Base-by-base conservation (phyloP, 1,140 invertebrate species). In the Planococcus citri region DNA sequence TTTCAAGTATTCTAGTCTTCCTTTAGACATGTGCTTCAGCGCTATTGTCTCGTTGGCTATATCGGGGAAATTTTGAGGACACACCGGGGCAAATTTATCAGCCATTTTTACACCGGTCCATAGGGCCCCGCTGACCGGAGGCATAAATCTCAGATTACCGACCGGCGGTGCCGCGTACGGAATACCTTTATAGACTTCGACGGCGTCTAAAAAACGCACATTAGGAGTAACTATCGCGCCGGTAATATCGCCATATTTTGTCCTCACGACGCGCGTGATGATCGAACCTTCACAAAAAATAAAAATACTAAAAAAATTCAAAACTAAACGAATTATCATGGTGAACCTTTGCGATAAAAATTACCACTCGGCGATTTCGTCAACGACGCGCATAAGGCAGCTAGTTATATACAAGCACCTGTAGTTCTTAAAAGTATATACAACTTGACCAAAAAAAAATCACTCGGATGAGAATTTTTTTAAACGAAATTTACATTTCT, bases 131-230 rank as follows among this genome's bases (percentile, higher is more conserved):
- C 89, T 93, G 0, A 94, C 92, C 9, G 94, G 93, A 9, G 94
- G 93, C 92, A 97, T 96, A 76, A 97, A 96, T 38, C 95, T 82
- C 25, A 97, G 81, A 68, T 87, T 87, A 14, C 92, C 93, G 0
- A 91, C 82, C 4, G 94, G 95, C 29, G 95, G 90, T 21, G 92
- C 93, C 14, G 94, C 96, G 78, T 98, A 98, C 0, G 94, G 94
- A 57, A 97, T 88, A 1, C 95, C 95, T 10, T 92, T 83, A 78
- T 95, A 98, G 68, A 94, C 90, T 79, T 96, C 94, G 4, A 96
- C 93, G 37, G 92, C 87, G 76, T 90, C 90, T 69, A 95, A 81
- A 76, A 88, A 86, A 69, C 88, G 85, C 29, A 84, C 84, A 74
- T 92, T 88, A 70, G 92, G 85, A 71, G 87, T 89, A 20, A 92